Evolutionary conservation across 2,113 vertebrate species (phyloP).

Genomic region (Heterochromis multidens): DNA sequence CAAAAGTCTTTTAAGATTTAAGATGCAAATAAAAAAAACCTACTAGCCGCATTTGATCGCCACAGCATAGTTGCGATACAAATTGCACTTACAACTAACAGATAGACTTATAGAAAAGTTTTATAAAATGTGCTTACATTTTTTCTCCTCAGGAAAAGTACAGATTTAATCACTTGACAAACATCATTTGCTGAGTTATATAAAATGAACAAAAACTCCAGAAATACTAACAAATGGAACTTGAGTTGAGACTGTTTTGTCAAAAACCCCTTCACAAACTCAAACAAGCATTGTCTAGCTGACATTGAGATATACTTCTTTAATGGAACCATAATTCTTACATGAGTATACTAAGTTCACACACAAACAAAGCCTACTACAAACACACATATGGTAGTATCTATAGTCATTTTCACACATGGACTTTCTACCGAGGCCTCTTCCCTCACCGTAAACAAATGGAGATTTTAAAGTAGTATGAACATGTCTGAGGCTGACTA

Average conservation of each 20-base stretch:
- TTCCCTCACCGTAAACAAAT: not conserved
- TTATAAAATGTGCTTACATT: not conserved
- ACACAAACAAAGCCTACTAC: not conserved
- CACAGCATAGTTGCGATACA: no score
- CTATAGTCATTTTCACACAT: not conserved
- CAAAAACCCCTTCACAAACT: not conserved
- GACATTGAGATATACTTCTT: not conserved
- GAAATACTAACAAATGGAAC: not conserved
- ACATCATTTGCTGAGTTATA: not conserved
- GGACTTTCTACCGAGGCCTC: not conserved
- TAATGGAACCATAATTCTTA: not conserved
- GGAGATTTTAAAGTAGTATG: not conserved
- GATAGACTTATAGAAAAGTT: not conserved
- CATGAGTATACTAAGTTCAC: not conserved
- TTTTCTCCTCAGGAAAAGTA: not conserved
- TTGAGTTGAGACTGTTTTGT: not conserved
- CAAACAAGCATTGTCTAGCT: not conserved
- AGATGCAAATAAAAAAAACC: no score
- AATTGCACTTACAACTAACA: not conserved
- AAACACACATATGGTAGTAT: not conserved
- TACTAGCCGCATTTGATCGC: no score
- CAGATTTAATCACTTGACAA: not conserved
- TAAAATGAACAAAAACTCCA: not conserved
- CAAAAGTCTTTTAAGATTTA: no score
- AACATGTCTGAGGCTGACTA: not conserved